These are phyloP conservation scores for Jacana jacana DNA, from an alignment of 2,113 vertebrate species.

Conservation along the genomic window DNA sequence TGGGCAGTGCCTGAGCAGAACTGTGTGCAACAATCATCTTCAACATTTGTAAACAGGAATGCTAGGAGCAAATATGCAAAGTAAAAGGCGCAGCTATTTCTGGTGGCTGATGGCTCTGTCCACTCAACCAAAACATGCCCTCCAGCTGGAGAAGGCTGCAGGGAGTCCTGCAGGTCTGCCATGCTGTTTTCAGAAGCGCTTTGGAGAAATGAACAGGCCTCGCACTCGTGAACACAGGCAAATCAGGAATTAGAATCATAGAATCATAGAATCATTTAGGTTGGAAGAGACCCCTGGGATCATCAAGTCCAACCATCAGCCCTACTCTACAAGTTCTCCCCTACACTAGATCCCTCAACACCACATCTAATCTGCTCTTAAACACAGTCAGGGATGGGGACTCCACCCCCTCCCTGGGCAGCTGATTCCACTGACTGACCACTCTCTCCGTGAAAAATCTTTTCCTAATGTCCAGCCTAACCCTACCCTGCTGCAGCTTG, in stretches of 20 bases:
- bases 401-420: too few relatives aligned
- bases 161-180: not conserved
- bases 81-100: not conserved
- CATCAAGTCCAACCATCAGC: too few relatives aligned
- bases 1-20: not conserved
- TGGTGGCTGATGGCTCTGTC: constrained; percentile 29
- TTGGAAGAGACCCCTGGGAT: too few relatives aligned
- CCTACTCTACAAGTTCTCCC: too few relatives aligned
- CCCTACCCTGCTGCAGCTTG: too few relatives aligned
- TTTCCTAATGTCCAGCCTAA: too few relatives aligned
- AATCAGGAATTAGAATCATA: not conserved
- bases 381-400: too few relatives aligned
- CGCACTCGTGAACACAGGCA: not conserved
- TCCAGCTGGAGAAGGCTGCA: not conserved
- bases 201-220: not conserved
- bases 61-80: not conserved
- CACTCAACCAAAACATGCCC: not conserved
- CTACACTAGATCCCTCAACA: too few relatives aligned
- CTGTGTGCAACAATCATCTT: not conserved
- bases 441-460: too few relatives aligned
- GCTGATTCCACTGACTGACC: too few relatives aligned
- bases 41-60: not conserved
- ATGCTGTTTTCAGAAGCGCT: not conserved
- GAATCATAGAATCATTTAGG: too few relatives aligned
- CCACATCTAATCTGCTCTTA: too few relatives aligned